Conservation (phyloP, 2,113 vertebrate species). For the Felis chaus region DNA sequence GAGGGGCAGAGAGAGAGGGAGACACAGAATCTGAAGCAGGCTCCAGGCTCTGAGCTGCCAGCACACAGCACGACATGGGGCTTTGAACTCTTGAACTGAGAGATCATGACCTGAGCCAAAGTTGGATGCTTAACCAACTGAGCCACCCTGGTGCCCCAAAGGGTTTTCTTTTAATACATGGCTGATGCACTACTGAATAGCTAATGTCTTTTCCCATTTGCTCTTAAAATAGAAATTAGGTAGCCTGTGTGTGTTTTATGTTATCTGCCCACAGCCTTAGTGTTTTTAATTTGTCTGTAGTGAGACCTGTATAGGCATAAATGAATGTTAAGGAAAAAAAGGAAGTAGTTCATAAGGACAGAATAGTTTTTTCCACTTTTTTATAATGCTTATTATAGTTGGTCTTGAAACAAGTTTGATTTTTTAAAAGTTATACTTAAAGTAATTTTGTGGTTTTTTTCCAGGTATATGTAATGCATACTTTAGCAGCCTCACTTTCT, state of each 20-base stretch:
- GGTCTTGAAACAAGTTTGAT: neutral
- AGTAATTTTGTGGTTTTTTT: neutral
- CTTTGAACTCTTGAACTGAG: no score
- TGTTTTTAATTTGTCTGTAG: neutral
- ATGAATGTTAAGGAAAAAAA: neutral
- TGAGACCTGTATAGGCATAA: neutral
- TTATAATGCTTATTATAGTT: neutral
- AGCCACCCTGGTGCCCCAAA: no score
- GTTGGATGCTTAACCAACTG: no score
- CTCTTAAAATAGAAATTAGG: constrained; percentile 10
- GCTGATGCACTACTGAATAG: neutral
- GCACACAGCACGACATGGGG: no score
- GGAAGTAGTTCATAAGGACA: neutral
- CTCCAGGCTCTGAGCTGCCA: no score
- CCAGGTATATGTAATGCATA: constrained; percentile 97
- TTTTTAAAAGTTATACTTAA: constrained; percentile 32
- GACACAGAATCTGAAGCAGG: no score
- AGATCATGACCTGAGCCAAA: no score
- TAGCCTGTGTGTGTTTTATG: constrained; percentile 11
- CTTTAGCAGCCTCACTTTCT: constrained; percentile 96
- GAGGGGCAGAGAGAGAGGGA: no score
- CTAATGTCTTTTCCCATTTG: neutral
- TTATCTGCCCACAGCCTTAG: constrained; percentile 3
- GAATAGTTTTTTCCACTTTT: neutral
- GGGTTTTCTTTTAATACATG: neutral